Evolutionary conservation across 2,797 vertebrate species (phyloP).

Genomic region (Phataginus tricuspis): DNA sequence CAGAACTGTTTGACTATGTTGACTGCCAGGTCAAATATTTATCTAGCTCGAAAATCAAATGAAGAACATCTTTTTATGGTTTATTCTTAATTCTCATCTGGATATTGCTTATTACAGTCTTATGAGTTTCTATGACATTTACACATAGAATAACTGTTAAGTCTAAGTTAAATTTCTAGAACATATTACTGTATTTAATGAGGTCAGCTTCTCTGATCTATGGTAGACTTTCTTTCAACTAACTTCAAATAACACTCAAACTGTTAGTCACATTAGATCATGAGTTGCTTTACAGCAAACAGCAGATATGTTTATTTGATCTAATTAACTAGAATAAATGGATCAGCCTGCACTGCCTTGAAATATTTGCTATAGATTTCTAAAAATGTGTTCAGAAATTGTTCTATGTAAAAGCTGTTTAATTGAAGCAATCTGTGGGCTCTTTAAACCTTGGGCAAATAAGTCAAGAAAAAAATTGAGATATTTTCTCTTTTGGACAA

Average conservation of each 20-base stretch:
- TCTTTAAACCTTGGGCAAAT: neutral
- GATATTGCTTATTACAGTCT: slow-evolving; percentile 20
- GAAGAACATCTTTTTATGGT: slow-evolving; percentile 60
- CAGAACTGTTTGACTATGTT: neutral
- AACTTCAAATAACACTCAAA: neutral
- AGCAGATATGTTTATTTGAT: neutral
- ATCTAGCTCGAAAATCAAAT: slow-evolving; percentile 41
- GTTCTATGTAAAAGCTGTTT: neutral
- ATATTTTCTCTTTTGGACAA: slow-evolving; percentile 5
- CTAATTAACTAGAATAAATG: slow-evolving; percentile 2
- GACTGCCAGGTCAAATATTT: slow-evolving; percentile 50
- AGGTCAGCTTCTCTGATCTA: neutral
- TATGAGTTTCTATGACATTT: slow-evolving; percentile 30
- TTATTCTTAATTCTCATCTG: slow-evolving; percentile 34
- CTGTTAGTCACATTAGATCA: neutral
- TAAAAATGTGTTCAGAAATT: neutral
- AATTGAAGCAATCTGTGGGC: neutral
- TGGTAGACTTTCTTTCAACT: neutral
- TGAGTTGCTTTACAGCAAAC: neutral
- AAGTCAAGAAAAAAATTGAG: neutral
- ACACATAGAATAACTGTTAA: neutral
- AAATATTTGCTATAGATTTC: slow-evolving; percentile 15
- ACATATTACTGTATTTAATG: neutral
- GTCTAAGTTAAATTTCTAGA: slow-evolving; percentile 43
- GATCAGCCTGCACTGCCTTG: neutral